phyloP scores from a whole-genome alignment of 1,140 invertebrate species.

The Paraescarpia echinospica region DNA sequence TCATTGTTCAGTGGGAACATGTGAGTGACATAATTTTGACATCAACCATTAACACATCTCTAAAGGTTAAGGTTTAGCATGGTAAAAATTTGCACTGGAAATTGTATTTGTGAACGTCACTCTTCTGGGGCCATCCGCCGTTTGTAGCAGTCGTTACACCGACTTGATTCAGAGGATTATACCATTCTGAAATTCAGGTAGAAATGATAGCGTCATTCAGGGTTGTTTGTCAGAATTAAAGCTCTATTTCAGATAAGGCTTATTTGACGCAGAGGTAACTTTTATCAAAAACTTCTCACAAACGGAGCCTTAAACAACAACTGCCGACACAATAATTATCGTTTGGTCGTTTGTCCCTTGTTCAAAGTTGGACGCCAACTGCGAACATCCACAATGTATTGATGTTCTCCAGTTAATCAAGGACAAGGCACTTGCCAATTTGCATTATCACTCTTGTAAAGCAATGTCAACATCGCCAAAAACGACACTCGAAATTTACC shows the following conservation, averaged over 20 bases:
- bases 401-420: no score
- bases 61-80: no score
- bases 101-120: no score
- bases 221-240: neutral
- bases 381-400: neutral
- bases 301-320: neutral
- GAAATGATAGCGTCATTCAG: neutral
- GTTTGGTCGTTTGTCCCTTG: no score
- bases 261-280: neutral
- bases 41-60: no score
- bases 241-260: neutral
- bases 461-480: neutral
- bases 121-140: neutral
- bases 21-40: no score
- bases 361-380: no score
- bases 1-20: no score
- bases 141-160: neutral
- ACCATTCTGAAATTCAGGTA: neutral
- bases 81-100: no score
- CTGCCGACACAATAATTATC: neutral
- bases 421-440: neutral
- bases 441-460: neutral
- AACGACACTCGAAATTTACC: neutral
- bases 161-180: neutral
- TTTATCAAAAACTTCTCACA: no score